These are phyloP conservation scores for Cromileptes altivelis DNA, from an alignment of 2,113 vertebrate species.

Conservation along the genomic window DNA sequence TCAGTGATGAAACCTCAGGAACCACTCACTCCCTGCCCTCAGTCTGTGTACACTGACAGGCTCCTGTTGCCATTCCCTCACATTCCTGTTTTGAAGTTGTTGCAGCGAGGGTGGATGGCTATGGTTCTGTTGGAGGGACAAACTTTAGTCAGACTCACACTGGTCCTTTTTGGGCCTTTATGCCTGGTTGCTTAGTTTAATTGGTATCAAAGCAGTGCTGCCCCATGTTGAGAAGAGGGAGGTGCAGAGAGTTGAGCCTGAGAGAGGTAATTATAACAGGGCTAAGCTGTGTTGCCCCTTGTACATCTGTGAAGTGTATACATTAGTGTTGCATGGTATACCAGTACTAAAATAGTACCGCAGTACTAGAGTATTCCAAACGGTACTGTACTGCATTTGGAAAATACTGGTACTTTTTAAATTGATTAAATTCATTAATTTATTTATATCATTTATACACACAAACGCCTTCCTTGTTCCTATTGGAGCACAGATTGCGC, in stretches of 20 bases:
- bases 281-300: neutral
- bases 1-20: slow-evolving; percentile 41
- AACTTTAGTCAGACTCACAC: slow-evolving; percentile 17
- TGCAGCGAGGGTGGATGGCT: neutral
- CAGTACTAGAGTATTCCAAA: too few species aligned
- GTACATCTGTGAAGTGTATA: neutral
- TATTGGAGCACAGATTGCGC: too few species aligned
- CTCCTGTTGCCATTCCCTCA: slow-evolving; percentile 19
- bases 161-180: slow-evolving; percentile 10
- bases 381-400: too few species aligned
- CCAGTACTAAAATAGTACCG: too few species aligned
- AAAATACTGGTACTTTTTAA: too few species aligned
- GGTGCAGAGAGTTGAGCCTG: slow-evolving; percentile 25
- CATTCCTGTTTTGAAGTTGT: slow-evolving; percentile 48
- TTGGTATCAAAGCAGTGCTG: slow-evolving; percentile 44
- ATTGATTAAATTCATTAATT: too few species aligned
- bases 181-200: slow-evolving; percentile 53
- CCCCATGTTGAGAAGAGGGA: slow-evolving; percentile 52
- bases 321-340: too few species aligned
- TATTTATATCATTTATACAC: too few species aligned
- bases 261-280: slow-evolving; percentile 49
- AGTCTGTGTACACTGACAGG: slow-evolving; percentile 10
- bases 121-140: slow-evolving; percentile 12
- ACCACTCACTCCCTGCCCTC: slow-evolving; percentile 35
- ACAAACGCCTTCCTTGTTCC: too few species aligned